Percentiles rank a stretch among this genome's conserved stretches.
Conservation (phyloP, 2,888 invertebrate species). For the Geotrupes spiniger region DNA sequence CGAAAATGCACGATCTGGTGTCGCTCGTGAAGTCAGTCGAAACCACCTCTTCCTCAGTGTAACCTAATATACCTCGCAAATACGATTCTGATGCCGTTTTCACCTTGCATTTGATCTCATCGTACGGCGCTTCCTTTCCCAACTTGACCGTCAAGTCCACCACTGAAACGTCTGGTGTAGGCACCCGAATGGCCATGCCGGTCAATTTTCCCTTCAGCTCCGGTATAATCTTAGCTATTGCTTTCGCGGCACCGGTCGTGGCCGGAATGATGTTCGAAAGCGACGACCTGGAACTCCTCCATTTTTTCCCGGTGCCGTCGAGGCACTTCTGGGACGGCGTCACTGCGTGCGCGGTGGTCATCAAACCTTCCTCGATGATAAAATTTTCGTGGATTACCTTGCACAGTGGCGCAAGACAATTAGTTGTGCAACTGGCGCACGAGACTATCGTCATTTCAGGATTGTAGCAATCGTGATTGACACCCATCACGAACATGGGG, state of each 20-base stretch:
- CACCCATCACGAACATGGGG: conserved; percentile 72
- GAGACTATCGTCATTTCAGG: conserved; percentile 63
- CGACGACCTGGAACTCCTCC: conserved; percentile 71
- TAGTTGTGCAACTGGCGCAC: conserved; percentile 81
- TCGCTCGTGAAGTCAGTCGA: conserved; percentile 65
- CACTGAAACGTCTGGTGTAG: conserved; percentile 76
- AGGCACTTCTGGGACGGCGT: conserved; percentile 76
- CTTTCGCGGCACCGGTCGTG: conserved; percentile 74
- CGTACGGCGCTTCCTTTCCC: conserved; percentile 59
- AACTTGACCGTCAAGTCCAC: conserved; percentile 70
- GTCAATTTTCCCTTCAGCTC: conserved; percentile 71
- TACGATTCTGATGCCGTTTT: conserved; percentile 57
- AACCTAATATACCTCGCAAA: conserved; percentile 63
- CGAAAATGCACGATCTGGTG: conserved; percentile 71
- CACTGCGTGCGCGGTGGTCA: conserved; percentile 79
- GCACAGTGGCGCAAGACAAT: conserved; percentile 77
- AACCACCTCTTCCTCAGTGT: conserved; percentile 70
- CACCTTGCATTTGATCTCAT: conserved; percentile 60
- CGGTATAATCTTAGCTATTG: conserved; percentile 81
- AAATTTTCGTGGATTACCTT: conserved; percentile 73
- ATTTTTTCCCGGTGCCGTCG: conserved; percentile 62
- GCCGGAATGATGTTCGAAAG: conserved; percentile 74
- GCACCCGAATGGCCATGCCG: conserved; percentile 80
- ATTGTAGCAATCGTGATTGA: conserved; percentile 64
- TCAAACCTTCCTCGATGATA: conserved; percentile 68